Evolutionary conservation across 2,113 vertebrate species (phyloP).

Genomic region (Gasterosteus aculeatus): DNA sequence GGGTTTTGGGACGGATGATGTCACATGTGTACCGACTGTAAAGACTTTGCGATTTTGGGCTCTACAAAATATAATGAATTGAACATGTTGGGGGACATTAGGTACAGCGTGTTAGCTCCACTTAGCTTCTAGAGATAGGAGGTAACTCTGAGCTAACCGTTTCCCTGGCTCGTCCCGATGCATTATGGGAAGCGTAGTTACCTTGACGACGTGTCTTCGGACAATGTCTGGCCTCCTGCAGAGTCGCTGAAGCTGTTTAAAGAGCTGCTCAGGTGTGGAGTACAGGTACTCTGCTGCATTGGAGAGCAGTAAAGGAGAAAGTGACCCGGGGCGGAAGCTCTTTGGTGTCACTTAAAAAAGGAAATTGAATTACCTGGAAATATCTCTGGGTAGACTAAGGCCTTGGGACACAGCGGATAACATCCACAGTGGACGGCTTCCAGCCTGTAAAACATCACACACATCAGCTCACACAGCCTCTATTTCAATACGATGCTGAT

Average conservation of each 20-base stretch:
- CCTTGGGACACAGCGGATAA: conserved; percentile 92
- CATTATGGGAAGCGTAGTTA: conserved; percentile 66
- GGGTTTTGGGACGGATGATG: too few relatives aligned
- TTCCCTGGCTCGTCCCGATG: background rate
- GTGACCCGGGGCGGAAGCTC: background rate
- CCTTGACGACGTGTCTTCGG: conserved; percentile 89
- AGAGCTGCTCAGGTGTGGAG: conserved; percentile 96
- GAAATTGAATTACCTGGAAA: conserved; percentile 86
- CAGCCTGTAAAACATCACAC: conserved; percentile 79
- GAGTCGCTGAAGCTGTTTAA: conserved; percentile 89
- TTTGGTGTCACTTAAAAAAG: too few relatives aligned
- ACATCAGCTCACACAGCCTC: background rate
- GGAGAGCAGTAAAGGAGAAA: conserved; percentile 10
- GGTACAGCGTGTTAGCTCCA: background rate
- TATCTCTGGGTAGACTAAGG: conserved; percentile 94
- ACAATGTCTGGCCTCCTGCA: conserved; percentile 88
- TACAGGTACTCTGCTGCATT: conserved; percentile 92
- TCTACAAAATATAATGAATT: too few relatives aligned
- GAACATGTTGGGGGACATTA: background rate
- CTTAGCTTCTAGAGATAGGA: background rate
- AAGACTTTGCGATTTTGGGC: too few relatives aligned
- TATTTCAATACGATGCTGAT: background rate
- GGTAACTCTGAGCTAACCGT: background rate
- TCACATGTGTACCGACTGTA: too few relatives aligned
- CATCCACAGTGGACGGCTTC: conserved; percentile 95